Evolutionary conservation across 2,888 invertebrate genomes (phyloP), one percentile per base, ranked within the genome.

Genomic region (Rhodophaea formosa): DNA sequence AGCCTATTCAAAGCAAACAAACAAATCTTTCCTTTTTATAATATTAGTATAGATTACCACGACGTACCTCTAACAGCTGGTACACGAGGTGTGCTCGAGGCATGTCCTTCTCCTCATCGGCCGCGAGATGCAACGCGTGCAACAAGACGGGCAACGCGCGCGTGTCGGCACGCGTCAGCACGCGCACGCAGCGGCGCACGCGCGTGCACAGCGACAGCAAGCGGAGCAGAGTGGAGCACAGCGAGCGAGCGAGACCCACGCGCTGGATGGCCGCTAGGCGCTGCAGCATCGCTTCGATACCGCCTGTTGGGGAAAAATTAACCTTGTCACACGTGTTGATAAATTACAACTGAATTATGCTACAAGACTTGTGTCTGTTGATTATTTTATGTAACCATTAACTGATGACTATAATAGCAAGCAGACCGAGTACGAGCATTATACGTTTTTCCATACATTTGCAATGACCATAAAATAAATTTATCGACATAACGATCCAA

Each of bases 201-300:
- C 98, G 98, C 55, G 98, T 96, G 80, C 98, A 97, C 70, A 97
- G 93, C 56, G 96, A 93, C 82, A 99, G 95, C 66, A 99, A 90
- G 75, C 98, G 98, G 45, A 99, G 92, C 42, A 99, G 91, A 0
- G 99, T 98, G 68, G 96, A 96, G 65, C 97, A 94, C 54, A 99
- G 89, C 30, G 97, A 96, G 56, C 97, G 94, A 0, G 98, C 97
- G 43, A 96, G 93, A n/a, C 95, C 95, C 54, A 98, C 95, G 71
- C 97, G 96, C 71, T 95, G 94, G 70, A 98, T 95, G 3, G 97
- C 96, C 1, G 96, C 95, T 56, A 99, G 92, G 2, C 98, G 94
- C 68, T 94, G 94, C 49, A 97, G 92, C 95, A 97, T 97, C 7
- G 96, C 95, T 82, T 96, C 93, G 29, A 94, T 79, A 0, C 94